A percentile compares a stretch with the other conserved stretches of the same genome.
Evolutionary conservation across 2,888 invertebrate species (phyloP).

Genomic region (Scaptomyza reducta): DNA sequence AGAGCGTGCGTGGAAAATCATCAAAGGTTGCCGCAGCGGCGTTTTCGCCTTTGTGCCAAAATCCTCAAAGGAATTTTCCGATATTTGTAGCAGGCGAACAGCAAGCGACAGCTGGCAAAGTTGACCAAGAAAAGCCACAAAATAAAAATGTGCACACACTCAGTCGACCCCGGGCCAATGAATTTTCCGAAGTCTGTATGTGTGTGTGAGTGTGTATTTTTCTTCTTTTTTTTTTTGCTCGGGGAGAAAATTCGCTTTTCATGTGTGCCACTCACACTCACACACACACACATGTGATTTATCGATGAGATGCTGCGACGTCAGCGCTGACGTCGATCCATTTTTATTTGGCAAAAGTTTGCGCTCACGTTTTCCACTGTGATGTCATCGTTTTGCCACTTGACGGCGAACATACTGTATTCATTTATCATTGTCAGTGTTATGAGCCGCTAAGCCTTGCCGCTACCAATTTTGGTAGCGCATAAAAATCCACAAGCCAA

Average conservation of each 20-base stretch:
- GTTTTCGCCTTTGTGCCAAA: conserved; percentile 79
- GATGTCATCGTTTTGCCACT: conserved; percentile 29
- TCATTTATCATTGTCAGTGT: conserved; percentile 23
- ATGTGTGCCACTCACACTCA: conserved; percentile 53
- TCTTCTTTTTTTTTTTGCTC: conserved; percentile 45
- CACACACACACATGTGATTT: conserved; percentile 36
- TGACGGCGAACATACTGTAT: conserved; percentile 1
- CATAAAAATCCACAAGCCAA: conserved; percentile 34
- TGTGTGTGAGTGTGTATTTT: conserved; percentile 16
- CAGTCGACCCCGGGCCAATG: conserved; percentile 58
- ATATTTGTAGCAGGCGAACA: conserved; percentile 82
- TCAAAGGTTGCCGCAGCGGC: conserved; percentile 80
- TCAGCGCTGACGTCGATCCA: conserved; percentile 69
- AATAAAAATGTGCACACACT: conserved; percentile 31
- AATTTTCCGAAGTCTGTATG: conserved; percentile 69
- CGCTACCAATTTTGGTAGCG: conserved; percentile 62
- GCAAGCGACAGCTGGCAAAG: conserved; percentile 59
- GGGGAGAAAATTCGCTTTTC: conserved; percentile 77
- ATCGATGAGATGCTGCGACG: conserved; percentile 73
- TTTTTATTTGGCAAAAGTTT: conserved; percentile 56
- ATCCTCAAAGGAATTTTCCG: conserved; percentile 84
- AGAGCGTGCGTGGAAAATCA: conserved; percentile 72
- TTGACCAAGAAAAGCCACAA: conserved; percentile 74
- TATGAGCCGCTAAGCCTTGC: conserved; percentile 52
- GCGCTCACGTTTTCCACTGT: conserved; percentile 52